Conservation (phyloP, 2,113 vertebrate species). For the Columba livia region DNA sequence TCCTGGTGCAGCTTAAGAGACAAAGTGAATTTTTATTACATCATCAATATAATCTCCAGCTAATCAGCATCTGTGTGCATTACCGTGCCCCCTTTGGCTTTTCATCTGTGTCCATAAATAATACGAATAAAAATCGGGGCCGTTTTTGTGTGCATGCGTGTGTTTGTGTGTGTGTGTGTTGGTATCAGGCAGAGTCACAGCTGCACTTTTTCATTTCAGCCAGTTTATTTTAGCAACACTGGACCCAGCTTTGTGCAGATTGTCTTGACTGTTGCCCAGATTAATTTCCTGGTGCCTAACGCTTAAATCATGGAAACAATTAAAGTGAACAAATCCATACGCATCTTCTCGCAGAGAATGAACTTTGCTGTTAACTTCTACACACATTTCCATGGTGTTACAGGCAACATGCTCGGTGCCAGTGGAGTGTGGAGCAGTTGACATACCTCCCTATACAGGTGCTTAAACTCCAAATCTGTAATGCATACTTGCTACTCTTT, state of each 20-base stretch:
- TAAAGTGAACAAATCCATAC: background rate
- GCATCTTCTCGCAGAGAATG: background rate
- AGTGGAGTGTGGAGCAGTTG: background rate
- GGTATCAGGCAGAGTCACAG: slow-evolving; percentile 19
- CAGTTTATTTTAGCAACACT: slow-evolving; percentile 33
- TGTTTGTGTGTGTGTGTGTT: background rate
- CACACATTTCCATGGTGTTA: background rate
- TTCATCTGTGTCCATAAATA: slow-evolving; percentile 70
- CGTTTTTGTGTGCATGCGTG: rapidly evolving
- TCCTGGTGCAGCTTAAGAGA: slow-evolving; percentile 77
- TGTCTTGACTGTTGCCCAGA: slow-evolving; percentile 30
- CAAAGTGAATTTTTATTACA: slow-evolving; percentile 86
- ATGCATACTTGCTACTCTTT: background rate
- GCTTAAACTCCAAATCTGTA: background rate
- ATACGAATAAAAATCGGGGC: slow-evolving; percentile 18
- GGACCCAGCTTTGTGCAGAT: slow-evolving; percentile 33
- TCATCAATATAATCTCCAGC: slow-evolving; percentile 82
- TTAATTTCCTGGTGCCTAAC: slow-evolving; percentile 35
- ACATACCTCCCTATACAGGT: rapidly evolving
- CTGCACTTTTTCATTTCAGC: slow-evolving; percentile 41
- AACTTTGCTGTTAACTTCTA: slow-evolving; percentile 1
- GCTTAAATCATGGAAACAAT: slow-evolving; percentile 34
- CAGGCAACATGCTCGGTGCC: background rate
- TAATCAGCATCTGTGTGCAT: slow-evolving; percentile 76
- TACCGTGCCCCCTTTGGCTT: slow-evolving; percentile 67